Evolutionary conservation across 2,113 vertebrate genomes (phyloP).

Genomic region (Cyphomyrus plagiostoma): DNA sequence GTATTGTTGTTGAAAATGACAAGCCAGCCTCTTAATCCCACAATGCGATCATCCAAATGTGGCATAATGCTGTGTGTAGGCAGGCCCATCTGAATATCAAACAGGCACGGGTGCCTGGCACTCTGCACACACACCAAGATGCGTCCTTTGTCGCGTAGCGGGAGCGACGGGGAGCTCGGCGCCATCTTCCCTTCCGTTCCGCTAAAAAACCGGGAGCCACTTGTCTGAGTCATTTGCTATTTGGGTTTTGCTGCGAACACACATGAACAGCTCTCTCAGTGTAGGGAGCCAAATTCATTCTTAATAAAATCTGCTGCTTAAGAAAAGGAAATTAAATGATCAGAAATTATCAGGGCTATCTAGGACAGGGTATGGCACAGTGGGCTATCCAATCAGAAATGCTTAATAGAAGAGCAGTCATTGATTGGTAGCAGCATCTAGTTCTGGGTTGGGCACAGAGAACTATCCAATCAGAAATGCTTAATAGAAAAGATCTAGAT

Average conservation of each 20-base stretch:
- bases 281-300: conserved; percentile 30
- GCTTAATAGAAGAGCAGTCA: background rate
- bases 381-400: background rate
- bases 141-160: conserved; percentile 46
- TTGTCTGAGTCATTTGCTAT: conserved; percentile 30
- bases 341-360: background rate
- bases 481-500: no score
- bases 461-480: background rate
- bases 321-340: background rate
- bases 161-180: conserved; percentile 24
- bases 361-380: background rate
- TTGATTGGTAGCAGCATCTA: background rate
- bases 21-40: conserved; percentile 73
- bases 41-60: conserved; percentile 71
- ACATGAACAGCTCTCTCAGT: conserved; percentile 34
- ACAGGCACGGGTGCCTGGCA: conserved; percentile 55
- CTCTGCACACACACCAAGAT: conserved; percentile 40
- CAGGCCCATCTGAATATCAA: conserved; percentile 66
- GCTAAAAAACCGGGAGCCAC: conserved; percentile 5
- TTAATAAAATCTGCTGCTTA: background rate
- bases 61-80: conserved; percentile 69
- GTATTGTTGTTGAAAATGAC: conserved; percentile 76
- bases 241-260: conserved; percentile 20
- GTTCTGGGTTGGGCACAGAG: background rate
- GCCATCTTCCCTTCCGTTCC: conserved; percentile 15